A percentile compares a stretch with the other conserved stretches of the same genome.
Conservation (phyloP, 2,797 vertebrate genomes). For the Coluber constrictor region DNA sequence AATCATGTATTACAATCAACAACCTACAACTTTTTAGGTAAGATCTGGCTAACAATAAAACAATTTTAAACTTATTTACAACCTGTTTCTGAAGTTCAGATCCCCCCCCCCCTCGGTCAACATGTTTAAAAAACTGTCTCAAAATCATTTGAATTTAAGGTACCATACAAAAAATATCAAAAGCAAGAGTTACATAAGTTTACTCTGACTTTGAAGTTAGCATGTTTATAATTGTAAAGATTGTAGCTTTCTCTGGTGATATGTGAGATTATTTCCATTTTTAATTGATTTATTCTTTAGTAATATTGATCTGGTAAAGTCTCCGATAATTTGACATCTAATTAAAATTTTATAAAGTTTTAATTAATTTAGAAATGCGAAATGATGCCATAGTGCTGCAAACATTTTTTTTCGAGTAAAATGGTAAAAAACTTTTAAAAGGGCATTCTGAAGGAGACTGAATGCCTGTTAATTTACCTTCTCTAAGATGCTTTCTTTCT, state of each 20-base stretch:
- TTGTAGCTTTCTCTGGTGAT: neutral
- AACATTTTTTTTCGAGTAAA: neutral
- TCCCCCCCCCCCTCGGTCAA: fast-evolving
- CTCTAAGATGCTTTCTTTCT: conserved; percentile 92
- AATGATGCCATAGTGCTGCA: neutral
- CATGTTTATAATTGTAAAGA: neutral
- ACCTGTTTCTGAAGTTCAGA: neutral
- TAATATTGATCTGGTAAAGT: neutral
- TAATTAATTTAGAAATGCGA: neutral
- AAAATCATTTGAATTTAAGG: neutral
- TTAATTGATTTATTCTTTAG: neutral
- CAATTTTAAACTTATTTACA: too few species aligned
- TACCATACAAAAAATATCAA: neutral
- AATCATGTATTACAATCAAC: too few species aligned
- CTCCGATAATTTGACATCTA: neutral
- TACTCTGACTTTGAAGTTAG: neutral
- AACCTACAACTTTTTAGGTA: too few species aligned
- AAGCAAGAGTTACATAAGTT: neutral
- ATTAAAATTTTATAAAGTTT: neutral
- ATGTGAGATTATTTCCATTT: neutral
- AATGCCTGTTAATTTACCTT: conserved; percentile 73
- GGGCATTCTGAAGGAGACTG: neutral
- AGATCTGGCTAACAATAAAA: too few species aligned
- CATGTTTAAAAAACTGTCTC: neutral
- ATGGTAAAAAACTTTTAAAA: neutral